Percentiles rank a stretch among this genome's conserved stretches.
Evolutionary conservation across 2,888 invertebrate species (phyloP).

Genomic region (Standfussiana lucernea): DNA sequence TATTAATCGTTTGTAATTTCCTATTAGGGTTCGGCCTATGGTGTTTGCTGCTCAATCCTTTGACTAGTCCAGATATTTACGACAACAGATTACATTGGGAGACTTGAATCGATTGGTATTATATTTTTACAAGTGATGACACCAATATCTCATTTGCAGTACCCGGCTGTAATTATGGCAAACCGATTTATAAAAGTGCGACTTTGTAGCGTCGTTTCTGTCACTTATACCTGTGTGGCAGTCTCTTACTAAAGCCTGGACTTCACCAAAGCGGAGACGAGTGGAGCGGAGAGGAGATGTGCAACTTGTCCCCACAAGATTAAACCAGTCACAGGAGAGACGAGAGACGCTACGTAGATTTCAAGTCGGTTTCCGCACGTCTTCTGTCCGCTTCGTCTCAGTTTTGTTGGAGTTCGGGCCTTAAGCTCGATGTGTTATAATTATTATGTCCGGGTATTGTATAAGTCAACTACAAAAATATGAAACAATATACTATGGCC

Average conservation of each 20-base stretch:
- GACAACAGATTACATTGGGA: constrained; percentile 91
- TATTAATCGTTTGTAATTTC: constrained; percentile 92
- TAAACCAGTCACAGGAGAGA: neutral
- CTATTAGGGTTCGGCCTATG: constrained; percentile 94
- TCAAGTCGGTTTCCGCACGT: neutral
- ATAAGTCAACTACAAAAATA: constrained; percentile 23
- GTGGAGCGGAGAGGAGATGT: neutral
- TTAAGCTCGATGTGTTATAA: neutral
- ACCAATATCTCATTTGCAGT: constrained; percentile 18
- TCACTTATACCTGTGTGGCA: neutral
- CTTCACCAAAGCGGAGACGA: neutral
- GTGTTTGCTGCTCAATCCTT: constrained; percentile 93
- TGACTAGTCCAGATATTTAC: constrained; percentile 93
- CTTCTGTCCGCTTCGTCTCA: neutral
- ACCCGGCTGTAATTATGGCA: neutral
- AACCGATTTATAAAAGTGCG: neutral
- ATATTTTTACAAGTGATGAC: constrained; percentile 12
- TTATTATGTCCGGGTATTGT: neutral
- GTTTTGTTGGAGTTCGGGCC: neutral
- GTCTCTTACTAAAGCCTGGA: neutral
- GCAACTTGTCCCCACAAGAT: too few relatives aligned
- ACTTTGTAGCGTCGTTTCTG: neutral
- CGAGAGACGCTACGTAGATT: neutral
- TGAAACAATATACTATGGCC: neutral
- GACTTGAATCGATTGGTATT: constrained; percentile 69